Percentiles rank a stretch among this genome's conserved stretches.
These are phyloP conservation scores for Chelidonichthys spinosus DNA, from an alignment of 2,797 vertebrate species.

Conservation along the genomic window DNA sequence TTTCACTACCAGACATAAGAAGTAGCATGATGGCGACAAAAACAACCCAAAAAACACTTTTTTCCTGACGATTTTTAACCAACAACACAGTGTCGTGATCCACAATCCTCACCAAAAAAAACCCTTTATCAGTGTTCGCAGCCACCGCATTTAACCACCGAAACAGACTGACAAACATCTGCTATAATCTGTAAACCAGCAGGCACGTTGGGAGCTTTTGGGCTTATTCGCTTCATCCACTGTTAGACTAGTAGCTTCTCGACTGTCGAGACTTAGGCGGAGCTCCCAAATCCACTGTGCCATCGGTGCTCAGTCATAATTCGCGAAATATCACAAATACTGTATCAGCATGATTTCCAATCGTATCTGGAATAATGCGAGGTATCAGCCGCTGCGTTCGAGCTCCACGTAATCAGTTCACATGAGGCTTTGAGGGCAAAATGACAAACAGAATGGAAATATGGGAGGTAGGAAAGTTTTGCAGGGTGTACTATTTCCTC, in stretches of 20 bases:
- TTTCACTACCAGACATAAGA: slow-evolving; percentile 2
- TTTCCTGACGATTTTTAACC: neutral
- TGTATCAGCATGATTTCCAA: slow-evolving; percentile 39
- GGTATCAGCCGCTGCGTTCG: slow-evolving; percentile 5
- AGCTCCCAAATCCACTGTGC: slow-evolving; percentile 52
- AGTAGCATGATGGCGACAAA: neutral
- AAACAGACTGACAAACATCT: slow-evolving; percentile 58
- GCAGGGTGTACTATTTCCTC: neutral
- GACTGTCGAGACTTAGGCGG: slow-evolving; percentile 37
- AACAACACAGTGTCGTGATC: slow-evolving; percentile 7
- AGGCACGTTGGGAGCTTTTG: slow-evolving; percentile 53
- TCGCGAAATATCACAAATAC: slow-evolving; percentile 43
- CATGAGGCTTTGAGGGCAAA: slow-evolving; percentile 7
- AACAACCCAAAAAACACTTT: too few species aligned
- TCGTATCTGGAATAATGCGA: slow-evolving; percentile 29
- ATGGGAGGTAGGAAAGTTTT: neutral
- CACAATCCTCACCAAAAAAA: slow-evolving; percentile 36
- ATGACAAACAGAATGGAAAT: slow-evolving; percentile 2
- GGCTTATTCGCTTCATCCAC: slow-evolving; percentile 63
- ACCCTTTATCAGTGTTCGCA: slow-evolving; percentile 39
- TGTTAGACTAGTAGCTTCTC: slow-evolving; percentile 42
- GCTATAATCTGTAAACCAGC: slow-evolving; percentile 62
- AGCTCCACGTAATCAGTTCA: slow-evolving; percentile 9
- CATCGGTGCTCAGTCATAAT: slow-evolving; percentile 46
- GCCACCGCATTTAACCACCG: slow-evolving; percentile 14